Conservation (phyloP, 1,140 invertebrate species). For the Lordiphosa mommai region DNA sequence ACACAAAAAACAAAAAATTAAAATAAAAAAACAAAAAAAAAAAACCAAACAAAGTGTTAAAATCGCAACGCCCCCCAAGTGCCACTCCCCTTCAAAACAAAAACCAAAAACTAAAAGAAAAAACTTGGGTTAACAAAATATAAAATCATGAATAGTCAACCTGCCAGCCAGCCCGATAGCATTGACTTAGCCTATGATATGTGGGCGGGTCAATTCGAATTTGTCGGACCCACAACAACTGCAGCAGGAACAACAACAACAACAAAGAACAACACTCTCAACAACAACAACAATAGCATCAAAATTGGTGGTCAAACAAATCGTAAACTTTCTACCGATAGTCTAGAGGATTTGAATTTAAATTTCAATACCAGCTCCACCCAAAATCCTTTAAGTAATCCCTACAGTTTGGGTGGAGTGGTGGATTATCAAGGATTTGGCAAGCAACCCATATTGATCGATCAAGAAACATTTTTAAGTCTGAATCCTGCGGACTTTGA, state of each 20-base stretch:
- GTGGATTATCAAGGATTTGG: conserved; percentile 31
- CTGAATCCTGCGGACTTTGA: conserved; percentile 78
- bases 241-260: conserved; percentile 15
- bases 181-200: conserved; percentile 89
- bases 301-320: conserved; percentile 49
- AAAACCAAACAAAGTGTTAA: conserved; percentile 17
- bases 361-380: conserved; percentile 68
- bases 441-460: conserved; percentile 73
- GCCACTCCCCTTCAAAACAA: conserved; percentile 29
- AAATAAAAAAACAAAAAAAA: conserved; percentile 14
- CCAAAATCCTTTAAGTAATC: conserved; percentile 61
- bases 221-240: conserved; percentile 82
- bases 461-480: conserved; percentile 78
- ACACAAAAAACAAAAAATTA: conserved; percentile 1
- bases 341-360: conserved; percentile 75
- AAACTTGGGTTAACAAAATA: conserved; percentile 12
- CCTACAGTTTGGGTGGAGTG: conserved; percentile 56
- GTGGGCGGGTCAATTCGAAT: conserved; percentile 93
- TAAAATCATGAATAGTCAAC: conserved; percentile 79
- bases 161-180: conserved; percentile 80
- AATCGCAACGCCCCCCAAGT: conserved; percentile 15
- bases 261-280: conserved; percentile 18
- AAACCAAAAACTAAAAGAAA: conserved; percentile 28
- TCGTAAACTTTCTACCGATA: conserved; percentile 60
- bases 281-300: conserved; percentile 35